Base-by-base conservation (phyloP, 1,140 invertebrate species). In the Drosophila funebris region DNA sequence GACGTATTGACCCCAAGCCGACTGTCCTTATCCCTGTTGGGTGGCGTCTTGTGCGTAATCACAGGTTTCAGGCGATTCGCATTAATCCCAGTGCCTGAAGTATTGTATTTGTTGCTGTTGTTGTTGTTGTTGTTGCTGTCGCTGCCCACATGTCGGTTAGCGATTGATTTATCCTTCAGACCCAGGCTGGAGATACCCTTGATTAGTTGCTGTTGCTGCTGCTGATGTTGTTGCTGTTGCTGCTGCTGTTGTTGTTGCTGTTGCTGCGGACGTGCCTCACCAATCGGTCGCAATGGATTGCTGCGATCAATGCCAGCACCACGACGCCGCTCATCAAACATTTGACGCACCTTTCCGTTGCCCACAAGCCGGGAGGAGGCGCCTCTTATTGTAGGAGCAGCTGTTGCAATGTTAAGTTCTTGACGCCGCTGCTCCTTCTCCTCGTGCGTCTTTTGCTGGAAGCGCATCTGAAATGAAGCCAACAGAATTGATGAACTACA, bases 301-400 rank as follows among this genome's bases (percentile, higher is more conserved):
- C 95, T 96, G 63, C 95, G 95, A 92, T 97, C 96, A 73, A 96
- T 95, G 24, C 96, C 96, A 4, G 94, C 94, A 50, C 94, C 94
- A 48, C 94, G 94, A 24, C 96, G 93, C 11, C 96, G 93, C 78
- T 96, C 96, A 73, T 96, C 95, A 83, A 96, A 96, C 95, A 96
- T 95, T 92, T 96, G 95, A n/a, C 95, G 93, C 2, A 95, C 95
- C 48, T 91, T 91, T 14, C 90, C 90, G 31, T 91, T 90, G 46
- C 87, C 81, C 9, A 90, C 64, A 31, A 61, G 36, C 11, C 72
- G 78, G 5, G 50, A 52, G 43, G 78, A 62, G 24, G 43, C 53
- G n/a, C 60, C 63, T 29, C 60, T 78, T 3, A 63, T 48, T 6
- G 67, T n/a, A 0, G 37, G 43, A 5, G 43, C 16, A 18, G 46